phyloP scores from a whole-genome alignment of 2,113 vertebrate genomes.

The Pristiophorus japonicus region DNA sequence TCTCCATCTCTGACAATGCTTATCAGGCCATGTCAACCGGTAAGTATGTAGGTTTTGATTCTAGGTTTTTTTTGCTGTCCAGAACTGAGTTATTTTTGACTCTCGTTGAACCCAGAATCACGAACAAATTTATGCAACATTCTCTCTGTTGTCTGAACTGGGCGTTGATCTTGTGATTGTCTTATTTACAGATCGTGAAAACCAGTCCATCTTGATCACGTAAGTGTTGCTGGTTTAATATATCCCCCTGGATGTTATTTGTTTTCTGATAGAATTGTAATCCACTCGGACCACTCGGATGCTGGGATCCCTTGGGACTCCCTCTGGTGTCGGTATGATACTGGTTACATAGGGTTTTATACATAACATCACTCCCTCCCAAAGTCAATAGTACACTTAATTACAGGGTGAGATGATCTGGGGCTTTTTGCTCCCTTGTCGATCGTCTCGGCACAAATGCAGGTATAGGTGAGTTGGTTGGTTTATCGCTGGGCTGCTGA shows the following conservation, averaged over 20 bases:
- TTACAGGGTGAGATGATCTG: too few species aligned
- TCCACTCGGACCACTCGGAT: too few species aligned
- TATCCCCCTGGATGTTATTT: neutral
- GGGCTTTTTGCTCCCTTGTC: too few species aligned
- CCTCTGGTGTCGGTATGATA: too few species aligned
- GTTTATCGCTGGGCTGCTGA: too few species aligned
- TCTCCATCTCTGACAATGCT: constrained; percentile 60
- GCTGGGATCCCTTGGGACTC: too few species aligned
- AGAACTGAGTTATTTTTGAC: neutral
- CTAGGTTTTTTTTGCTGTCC: neutral
- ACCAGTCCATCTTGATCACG: constrained; percentile 90
- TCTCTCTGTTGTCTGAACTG: neutral
- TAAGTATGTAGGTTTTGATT: constrained; percentile 43
- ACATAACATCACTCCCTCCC: too few species aligned
- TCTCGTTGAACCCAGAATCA: neutral
- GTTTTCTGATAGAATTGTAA: neutral
- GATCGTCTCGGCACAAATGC: too few species aligned
- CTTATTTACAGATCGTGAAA: constrained; percentile 70
- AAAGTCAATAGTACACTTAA: too few species aligned
- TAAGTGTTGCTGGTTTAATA: constrained; percentile 51
- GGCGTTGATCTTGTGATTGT: neutral
- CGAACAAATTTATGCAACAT: neutral
- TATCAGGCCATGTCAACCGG: constrained; percentile 68
- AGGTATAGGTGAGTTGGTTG: too few species aligned
- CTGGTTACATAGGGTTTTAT: too few species aligned